phyloP scores from a whole-genome alignment of 2,113 vertebrate species.

The Burhinus bistriatus region DNA sequence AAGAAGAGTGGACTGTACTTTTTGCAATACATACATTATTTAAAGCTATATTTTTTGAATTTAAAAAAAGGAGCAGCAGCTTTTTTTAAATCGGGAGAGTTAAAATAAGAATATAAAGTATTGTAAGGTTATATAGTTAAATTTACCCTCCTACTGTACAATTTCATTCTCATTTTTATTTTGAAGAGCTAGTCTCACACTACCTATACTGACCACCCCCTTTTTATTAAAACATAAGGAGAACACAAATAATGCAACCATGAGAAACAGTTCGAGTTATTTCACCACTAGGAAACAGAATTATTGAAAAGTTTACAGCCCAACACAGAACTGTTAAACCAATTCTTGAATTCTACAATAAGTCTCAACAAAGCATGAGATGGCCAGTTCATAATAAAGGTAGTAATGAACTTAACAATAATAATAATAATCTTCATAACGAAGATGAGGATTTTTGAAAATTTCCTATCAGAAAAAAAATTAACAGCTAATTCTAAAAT shows the following conservation, averaged over 20 bases:
- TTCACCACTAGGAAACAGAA: background rate
- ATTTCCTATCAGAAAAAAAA: background rate
- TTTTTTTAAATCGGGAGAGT: background rate
- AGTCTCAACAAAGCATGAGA: background rate
- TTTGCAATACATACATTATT: background rate
- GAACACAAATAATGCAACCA: background rate
- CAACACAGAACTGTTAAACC: background rate
- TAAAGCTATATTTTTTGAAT: background rate
- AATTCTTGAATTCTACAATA: background rate
- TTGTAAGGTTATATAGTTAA: background rate
- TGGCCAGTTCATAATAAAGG: background rate
- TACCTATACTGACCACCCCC: accelerated
- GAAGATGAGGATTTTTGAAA: background rate
- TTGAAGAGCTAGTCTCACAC: background rate
- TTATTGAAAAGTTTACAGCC: background rate
- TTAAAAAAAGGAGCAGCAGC: background rate
- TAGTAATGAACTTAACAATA: background rate
- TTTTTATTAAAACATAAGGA: background rate
- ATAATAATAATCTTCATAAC: background rate
- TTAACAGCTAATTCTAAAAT: background rate
- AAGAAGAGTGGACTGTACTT: background rate
- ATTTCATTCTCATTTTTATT: background rate
- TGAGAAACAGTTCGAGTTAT: background rate
- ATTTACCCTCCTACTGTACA: background rate
- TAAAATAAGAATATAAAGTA: background rate